Evolutionary conservation across 1,140 invertebrate genomes (phyloP).

Genomic region (Pygmarrhopalites habei): DNA sequence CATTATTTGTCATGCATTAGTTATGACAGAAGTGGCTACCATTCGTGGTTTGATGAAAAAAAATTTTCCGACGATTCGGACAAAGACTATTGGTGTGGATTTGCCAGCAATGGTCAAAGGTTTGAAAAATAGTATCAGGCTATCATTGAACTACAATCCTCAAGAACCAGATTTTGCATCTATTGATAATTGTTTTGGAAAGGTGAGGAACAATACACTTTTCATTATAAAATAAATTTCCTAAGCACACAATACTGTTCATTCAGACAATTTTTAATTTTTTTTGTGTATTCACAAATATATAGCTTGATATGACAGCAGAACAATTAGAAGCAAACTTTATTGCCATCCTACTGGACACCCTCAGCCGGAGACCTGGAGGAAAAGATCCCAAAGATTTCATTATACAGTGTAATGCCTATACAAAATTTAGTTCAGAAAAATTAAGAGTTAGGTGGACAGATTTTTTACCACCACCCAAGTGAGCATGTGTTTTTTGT

Average conservation of each 20-base stretch:
- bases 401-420: slow-evolving; percentile 53
- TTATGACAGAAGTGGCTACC: slow-evolving; percentile 63
- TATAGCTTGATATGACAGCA: slow-evolving; percentile 62
- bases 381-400: slow-evolving; percentile 52
- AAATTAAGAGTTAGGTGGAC: slow-evolving; percentile 52
- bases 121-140: slow-evolving; percentile 60
- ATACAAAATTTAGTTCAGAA: slow-evolving; percentile 54
- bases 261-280: not conserved
- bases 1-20: slow-evolving; percentile 65
- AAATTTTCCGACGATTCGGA: slow-evolving; percentile 61
- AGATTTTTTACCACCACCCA: not conserved
- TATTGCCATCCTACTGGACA: slow-evolving; percentile 53
- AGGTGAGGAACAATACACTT: slow-evolving; percentile 52
- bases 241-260: not conserved
- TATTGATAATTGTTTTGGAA: slow-evolving; percentile 58
- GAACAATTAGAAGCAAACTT: slow-evolving; percentile 66
- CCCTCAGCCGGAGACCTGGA: slow-evolving; percentile 55
- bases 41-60: slow-evolving; percentile 66
- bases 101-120: slow-evolving; percentile 53
- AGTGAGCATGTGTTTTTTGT: too few relatives aligned
- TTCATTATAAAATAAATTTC: slow-evolving; percentile 4
- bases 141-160: slow-evolving; percentile 56
- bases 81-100: slow-evolving; percentile 58
- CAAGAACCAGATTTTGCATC: slow-evolving; percentile 60
- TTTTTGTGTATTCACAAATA: slow-evolving; percentile 33